Evolutionary conservation across 1,140 invertebrate species (phyloP), one percentile per base, ranked within the genome.

Genomic region (Stenopsyche tienmushanensis): DNA sequence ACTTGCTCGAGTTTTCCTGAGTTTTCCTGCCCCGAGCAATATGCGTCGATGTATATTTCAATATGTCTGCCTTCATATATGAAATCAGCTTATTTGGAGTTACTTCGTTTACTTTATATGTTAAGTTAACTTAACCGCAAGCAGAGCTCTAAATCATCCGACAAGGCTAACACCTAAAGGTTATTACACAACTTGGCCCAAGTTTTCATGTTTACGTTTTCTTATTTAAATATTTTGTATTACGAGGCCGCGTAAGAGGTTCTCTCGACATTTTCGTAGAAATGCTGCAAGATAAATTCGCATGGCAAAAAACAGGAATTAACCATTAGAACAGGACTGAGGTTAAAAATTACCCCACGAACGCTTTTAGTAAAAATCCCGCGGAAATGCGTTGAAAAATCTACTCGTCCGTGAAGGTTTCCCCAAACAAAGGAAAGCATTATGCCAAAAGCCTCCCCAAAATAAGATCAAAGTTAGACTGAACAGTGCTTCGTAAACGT

Each of bases 361-460:
- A 39, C 54, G 29, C 34, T 42, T 23, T 42, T 34, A 34, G 50
- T 8, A 29, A 57, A 57, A 57, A 57, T 57, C 54, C 39, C 15
- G 29, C 53, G 26, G 53, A 41, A 55, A 55, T n/a, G 15, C 53
- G 54, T 21, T 57, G 54, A 57, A 57, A 57, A 57, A 57, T 57
- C 29, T 41, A 57, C 39, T 57, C 39, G 34, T n/a, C 54, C 54
- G 54, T 57, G 39, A 57, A 57, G 54, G 54, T 42, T 57, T 57
- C 42, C 34, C 50, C 26, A 39, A 57, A 57, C 54, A 57, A 57
- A 57, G 54, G 20, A 42, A 57, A 57, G 42, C 54, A 57, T 57
- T 57, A 57, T 20, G 54, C 54, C 5, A 39, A 57, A 42, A 57
- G 39, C 54, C 21, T 5, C 54, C 34, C 54, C 26, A 26, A 42